Conservation (phyloP, 2,888 invertebrate genomes). For the Megalurothrips usitatus region DNA sequence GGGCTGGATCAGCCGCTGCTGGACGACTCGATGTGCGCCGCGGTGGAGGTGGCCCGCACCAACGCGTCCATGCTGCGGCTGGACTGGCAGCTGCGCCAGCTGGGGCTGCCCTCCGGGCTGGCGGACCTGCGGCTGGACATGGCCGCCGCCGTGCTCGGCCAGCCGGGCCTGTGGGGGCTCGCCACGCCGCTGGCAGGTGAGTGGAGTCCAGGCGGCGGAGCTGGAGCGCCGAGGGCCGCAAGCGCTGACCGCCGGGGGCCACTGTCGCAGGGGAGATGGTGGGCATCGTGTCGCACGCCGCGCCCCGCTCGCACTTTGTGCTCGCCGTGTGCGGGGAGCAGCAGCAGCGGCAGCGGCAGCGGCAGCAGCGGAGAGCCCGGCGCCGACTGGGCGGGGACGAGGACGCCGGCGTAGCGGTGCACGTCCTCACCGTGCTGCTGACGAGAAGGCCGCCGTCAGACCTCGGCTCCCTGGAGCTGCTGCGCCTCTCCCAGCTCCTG, state of each 20-base stretch:
- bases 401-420: neutral
- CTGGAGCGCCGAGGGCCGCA: too few relatives aligned
- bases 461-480: neutral
- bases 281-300: neutral
- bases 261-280: neutral
- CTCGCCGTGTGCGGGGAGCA: conserved; percentile 2
- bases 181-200: neutral
- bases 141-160: neutral
- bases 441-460: neutral
- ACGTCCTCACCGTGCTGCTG: neutral
- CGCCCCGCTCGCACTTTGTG: neutral
- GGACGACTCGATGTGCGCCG: conserved; percentile 13
- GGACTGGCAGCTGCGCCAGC: conserved; percentile 19
- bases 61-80: neutral
- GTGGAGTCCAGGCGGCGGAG: neutral
- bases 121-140: neutral
- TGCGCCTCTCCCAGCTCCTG: neutral
- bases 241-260: too few relatives aligned
- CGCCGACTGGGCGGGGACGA: neutral
- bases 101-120: neutral
- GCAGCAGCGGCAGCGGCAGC: neutral
- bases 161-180: conserved; percentile 17
- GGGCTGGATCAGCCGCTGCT: neutral
- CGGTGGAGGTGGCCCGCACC: neutral
- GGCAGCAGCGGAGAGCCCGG: neutral